These are phyloP conservation scores for Autographa gamma DNA, from an alignment of 2,888 invertebrate species.

Conservation along the genomic window DNA sequence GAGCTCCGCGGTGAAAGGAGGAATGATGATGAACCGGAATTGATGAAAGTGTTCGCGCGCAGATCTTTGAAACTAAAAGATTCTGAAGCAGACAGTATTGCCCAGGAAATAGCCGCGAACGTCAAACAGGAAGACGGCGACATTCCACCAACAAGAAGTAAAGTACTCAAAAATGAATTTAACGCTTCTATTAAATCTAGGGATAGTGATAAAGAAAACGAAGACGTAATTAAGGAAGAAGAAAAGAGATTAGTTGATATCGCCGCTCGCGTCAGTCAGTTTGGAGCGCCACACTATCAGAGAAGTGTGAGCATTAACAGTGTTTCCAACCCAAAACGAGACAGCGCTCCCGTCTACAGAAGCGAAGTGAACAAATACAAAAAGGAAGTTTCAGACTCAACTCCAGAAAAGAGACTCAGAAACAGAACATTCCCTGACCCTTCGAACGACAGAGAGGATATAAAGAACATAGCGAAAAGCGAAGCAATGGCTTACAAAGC, in stretches of 20 bases:
- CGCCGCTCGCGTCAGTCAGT: constrained; percentile 83
- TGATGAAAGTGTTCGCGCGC: constrained; percentile 95
- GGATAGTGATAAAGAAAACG: constrained; percentile 93
- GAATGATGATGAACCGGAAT: constrained; percentile 92
- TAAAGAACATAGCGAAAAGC: constrained; percentile 80
- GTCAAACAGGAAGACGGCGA: constrained; percentile 72
- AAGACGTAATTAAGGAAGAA: constrained; percentile 74
- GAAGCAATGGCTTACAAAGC: constrained; percentile 83
- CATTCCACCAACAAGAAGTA: constrained; percentile 73
- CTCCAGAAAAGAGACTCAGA: constrained; percentile 84
- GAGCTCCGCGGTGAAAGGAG: constrained; percentile 81
- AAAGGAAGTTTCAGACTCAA: constrained; percentile 86
- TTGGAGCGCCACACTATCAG: constrained; percentile 83
- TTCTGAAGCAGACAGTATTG: constrained; percentile 89
- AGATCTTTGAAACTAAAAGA: constrained; percentile 95
- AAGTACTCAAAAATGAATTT: constrained; percentile 82
- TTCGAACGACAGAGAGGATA: constrained; percentile 84
- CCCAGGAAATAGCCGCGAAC: constrained; percentile 87
- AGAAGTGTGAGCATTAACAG: constrained; percentile 83
- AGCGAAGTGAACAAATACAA: constrained; percentile 85
- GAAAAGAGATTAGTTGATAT: constrained; percentile 82
- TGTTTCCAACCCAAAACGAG: constrained; percentile 79
- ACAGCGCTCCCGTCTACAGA: constrained; percentile 81
- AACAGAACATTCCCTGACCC: constrained; percentile 87
- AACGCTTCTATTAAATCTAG: constrained; percentile 89